A percentile compares a stretch with the other conserved stretches of the same genome.
Evolutionary conservation across 2,888 invertebrate species (phyloP).

Genomic region (Hoplodrina ambigua): DNA sequence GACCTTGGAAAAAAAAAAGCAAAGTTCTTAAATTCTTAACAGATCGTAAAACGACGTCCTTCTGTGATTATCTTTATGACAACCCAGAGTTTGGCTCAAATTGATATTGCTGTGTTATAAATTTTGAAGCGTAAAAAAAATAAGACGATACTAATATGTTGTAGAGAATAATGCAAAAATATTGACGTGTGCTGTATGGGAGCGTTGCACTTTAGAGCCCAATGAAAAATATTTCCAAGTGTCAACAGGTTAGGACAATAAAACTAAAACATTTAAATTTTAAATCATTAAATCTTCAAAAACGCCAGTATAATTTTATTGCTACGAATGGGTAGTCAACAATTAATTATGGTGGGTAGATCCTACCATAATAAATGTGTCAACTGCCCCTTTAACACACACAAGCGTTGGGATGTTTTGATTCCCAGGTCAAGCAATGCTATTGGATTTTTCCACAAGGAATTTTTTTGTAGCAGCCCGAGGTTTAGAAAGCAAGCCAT

Average conservation of each 20-base stretch:
- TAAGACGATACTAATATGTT: constrained; percentile 9
- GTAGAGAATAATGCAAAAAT: constrained; percentile 19
- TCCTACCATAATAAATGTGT: too few species aligned
- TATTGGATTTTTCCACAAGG: too few species aligned
- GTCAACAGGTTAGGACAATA: neutral
- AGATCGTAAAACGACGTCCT: constrained; percentile 56
- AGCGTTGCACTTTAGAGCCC: constrained; percentile 1
- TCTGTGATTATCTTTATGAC: constrained; percentile 57
- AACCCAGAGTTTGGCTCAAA: constrained; percentile 33
- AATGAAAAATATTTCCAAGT: neutral
- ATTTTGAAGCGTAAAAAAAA: constrained; percentile 35
- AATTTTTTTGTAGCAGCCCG: too few species aligned
- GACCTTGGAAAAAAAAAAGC: constrained; percentile 48
- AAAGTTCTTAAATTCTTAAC: constrained; percentile 46
- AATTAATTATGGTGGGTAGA: too few species aligned
- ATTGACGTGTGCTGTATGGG: neutral
- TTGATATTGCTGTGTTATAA: constrained; percentile 44
- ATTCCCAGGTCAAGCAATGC: too few species aligned
- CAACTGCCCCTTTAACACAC: too few species aligned
- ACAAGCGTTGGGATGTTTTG: too few species aligned
- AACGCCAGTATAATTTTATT: neutral
- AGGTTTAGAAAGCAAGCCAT: too few species aligned
- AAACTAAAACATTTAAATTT: neutral
- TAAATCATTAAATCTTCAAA: neutral
- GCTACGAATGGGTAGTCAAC: too few species aligned